Evolutionary conservation across 2,888 invertebrate species (phyloP), one percentile per base, ranked within the genome.

Genomic region (Leucophenga maculata): DNA sequence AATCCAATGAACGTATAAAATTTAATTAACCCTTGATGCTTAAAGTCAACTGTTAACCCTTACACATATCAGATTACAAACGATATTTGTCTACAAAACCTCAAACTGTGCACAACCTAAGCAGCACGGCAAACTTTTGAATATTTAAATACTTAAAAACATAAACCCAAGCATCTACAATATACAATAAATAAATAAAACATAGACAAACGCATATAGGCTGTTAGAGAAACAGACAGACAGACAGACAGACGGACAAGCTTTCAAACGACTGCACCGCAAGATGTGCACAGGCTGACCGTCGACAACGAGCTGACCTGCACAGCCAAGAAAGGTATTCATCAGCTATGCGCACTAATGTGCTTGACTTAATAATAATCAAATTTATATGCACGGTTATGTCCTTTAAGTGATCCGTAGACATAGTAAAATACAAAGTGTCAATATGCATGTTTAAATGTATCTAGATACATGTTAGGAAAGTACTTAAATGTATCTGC

Each of bases 361-460:
- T 84, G 78, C 78, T 72, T 77, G 84, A 83, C 83, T 85, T 85
- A 85, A 85, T 85, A 85, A 85, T 85, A 85, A 85, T 85, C 85
- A 85, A 85, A 85, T 85, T 85, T 85, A 85, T 85, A 85, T 85
- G 86, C 86, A 86, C 85, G 85, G 86, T 86, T 86, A 86, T 86
- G 85, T 85, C 79, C 80, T 84, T 80, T 78, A 79, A 79, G 79
- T 79, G 74, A 76, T 76, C 73, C 77, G 65, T 78, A 55, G 2
- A 26, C 31, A 57, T 26, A 6, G 57, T 14, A 57, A 26, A 26
- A 20, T 39, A 68, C 74, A 72, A 80, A 84, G 77, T 82, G 81
- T 76, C 84, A 80, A 82, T 82, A 75, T 72, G 66, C 76, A 70
- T 65, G 69, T 67, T 68, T 69, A 74, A 65, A 71, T 67, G 22